Evolutionary conservation across 30 jellyfish, hydroid and myxozoan species (phyloP).

Genomic region (Catostylus mosaicus): DNA sequence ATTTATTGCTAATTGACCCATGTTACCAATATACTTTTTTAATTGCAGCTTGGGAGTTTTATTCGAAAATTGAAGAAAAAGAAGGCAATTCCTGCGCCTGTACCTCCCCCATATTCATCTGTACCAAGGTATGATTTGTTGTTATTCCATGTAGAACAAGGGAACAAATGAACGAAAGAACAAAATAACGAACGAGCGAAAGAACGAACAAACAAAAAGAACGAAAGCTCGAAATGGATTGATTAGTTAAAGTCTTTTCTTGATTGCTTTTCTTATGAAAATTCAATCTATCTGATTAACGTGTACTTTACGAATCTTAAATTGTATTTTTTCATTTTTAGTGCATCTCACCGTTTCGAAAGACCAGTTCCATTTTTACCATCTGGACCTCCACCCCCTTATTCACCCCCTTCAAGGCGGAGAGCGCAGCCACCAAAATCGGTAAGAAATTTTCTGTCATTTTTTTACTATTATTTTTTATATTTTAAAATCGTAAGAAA

Average conservation of each 20-base stretch:
- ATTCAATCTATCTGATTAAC: too few relatives aligned
- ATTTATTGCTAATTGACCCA: too few relatives aligned
- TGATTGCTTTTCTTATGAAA: too few relatives aligned
- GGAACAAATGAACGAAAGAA: neutral
- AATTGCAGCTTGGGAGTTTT: constrained; percentile 18
- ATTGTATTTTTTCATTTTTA: neutral
- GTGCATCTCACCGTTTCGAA: constrained; percentile 48
- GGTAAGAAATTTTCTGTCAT: constrained; percentile 43
- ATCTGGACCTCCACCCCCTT: constrained; percentile 94
- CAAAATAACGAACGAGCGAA: neutral
- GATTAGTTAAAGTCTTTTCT: too few relatives aligned
- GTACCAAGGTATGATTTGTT: constrained; percentile 23
- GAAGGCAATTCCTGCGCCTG: constrained; percentile 39
- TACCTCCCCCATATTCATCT: constrained; percentile 50
- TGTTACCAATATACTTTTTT: too few relatives aligned
- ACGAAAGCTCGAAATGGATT: neutral
- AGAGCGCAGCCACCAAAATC: constrained; percentile 37
- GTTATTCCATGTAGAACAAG: neutral
- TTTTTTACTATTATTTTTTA: too few relatives aligned
- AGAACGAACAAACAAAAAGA: neutral
- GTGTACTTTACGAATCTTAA: too few relatives aligned
- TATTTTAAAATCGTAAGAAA: too few relatives aligned
- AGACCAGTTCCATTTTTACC: constrained; percentile 82
- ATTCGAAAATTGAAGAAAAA: constrained; percentile 39
- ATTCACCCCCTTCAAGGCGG: constrained; percentile 66